Percentiles rank a stretch among this genome's conserved stretches.
phyloP scores from a whole-genome alignment of 92 coral and sea anemone species.

The Parazoanthus darwini region DNA sequence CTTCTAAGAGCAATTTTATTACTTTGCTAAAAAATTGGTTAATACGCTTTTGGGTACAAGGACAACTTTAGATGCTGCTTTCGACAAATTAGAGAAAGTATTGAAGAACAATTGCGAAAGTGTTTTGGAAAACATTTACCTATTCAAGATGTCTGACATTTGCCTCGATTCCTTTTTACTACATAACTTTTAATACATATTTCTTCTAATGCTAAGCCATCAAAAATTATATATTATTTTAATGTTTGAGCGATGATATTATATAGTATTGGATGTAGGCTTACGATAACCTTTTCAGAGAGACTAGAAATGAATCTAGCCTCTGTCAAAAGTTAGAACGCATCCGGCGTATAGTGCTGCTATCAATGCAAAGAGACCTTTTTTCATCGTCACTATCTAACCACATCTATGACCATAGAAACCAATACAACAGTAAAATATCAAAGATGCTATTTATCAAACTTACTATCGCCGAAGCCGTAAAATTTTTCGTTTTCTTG shows the following conservation, averaged over 20 bases:
- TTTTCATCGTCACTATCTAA: background rate
- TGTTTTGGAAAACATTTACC: background rate
- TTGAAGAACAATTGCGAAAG: background rate
- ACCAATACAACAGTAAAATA: background rate
- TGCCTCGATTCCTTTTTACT: background rate
- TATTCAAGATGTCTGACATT: background rate
- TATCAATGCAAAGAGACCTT: background rate
- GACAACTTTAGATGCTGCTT: background rate
- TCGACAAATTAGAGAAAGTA: background rate
- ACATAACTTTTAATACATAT: background rate
- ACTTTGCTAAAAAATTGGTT: background rate
- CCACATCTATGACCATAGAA: background rate
- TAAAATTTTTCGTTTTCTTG: background rate
- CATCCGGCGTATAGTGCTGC: background rate
- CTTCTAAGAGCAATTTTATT: background rate
- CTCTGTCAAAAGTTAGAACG: background rate
- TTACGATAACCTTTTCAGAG: background rate
- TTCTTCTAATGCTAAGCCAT: background rate
- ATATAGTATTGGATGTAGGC: background rate
- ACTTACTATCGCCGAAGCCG: background rate
- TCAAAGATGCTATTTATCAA: background rate
- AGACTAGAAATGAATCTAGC: background rate
- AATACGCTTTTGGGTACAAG: background rate
- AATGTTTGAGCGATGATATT: conserved; percentile 8
- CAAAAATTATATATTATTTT: background rate